Evolutionary conservation across 2,113 vertebrate genomes (phyloP).

Genomic region (Oxygymnocypris stewartii): DNA sequence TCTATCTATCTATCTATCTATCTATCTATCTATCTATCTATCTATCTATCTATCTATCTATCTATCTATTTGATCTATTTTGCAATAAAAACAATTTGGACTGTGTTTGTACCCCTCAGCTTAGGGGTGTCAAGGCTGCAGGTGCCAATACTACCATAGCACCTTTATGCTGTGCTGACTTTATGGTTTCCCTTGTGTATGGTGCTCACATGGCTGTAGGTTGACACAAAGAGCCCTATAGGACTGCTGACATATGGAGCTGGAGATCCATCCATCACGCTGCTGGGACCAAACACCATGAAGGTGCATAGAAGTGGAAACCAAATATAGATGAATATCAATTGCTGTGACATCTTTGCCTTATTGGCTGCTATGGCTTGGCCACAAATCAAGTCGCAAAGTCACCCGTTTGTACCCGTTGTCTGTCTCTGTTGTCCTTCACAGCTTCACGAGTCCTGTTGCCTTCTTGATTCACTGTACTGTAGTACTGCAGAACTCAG

Average conservation of each 20-base stretch:
- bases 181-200: constrained; percentile 25
- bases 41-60: too few species aligned
- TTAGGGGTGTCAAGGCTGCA: neutral
- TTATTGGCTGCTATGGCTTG: constrained; percentile 34
- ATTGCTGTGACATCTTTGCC: constrained; percentile 45
- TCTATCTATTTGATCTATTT: too few species aligned
- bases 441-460: neutral
- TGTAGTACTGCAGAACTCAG: neutral
- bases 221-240: constrained; percentile 24
- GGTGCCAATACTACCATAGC: neutral
- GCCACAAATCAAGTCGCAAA: constrained; percentile 43
- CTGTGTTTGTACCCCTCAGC: neutral
- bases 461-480: neutral
- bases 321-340: constrained; percentile 56
- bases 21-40: neutral
- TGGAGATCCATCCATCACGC: constrained; percentile 42
- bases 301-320: constrained; percentile 31
- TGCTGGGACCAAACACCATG: constrained; percentile 18
- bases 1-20: neutral
- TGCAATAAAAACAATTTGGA: neutral
- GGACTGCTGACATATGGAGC: constrained; percentile 49
- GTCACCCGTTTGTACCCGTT: neutral
- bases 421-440: constrained; percentile 27
- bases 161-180: constrained; percentile 36
- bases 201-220: constrained; percentile 30